Evolutionary conservation across 2,113 vertebrate genomes (phyloP).

Genomic region (Tupaia tana): DNA sequence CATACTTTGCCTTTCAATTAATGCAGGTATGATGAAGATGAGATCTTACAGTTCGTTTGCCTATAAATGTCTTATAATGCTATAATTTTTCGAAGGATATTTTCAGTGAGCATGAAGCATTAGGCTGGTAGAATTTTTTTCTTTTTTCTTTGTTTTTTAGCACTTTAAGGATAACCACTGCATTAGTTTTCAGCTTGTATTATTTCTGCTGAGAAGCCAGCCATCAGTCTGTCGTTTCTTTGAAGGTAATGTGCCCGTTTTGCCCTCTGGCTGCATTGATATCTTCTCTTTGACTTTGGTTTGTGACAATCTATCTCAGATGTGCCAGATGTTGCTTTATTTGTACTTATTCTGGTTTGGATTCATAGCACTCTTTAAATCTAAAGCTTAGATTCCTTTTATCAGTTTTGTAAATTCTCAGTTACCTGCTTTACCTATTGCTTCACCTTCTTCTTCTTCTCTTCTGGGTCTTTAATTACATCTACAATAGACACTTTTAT

Average conservation of each 20-base stretch:
- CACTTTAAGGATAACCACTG: not conserved
- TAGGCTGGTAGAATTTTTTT: not conserved
- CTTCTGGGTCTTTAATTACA: not conserved
- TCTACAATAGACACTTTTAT: not conserved
- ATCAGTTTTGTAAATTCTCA: not conserved
- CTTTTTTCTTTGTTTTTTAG: too few relatives aligned
- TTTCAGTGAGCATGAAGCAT: not conserved
- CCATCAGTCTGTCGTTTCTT: not conserved
- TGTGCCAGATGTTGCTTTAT: not conserved
- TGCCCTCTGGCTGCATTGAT: not conserved
- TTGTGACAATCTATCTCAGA: not conserved
- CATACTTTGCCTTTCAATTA: not conserved
- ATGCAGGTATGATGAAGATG: not conserved
- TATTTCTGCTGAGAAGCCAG: conserved; percentile 19
- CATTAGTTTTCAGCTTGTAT: not conserved
- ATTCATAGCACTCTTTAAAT: not conserved
- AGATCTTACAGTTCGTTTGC: not conserved
- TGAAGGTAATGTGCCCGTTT: not conserved
- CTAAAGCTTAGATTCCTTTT: not conserved
- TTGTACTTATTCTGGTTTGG: not conserved
- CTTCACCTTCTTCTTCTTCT: not conserved
- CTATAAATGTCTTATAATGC: not conserved
- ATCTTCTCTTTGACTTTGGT: conserved; percentile 2
- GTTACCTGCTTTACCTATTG: not conserved
- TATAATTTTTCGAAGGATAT: not conserved